phyloP scores from a whole-genome alignment of 2,113 vertebrate genomes.

The Taxidea taxus region DNA sequence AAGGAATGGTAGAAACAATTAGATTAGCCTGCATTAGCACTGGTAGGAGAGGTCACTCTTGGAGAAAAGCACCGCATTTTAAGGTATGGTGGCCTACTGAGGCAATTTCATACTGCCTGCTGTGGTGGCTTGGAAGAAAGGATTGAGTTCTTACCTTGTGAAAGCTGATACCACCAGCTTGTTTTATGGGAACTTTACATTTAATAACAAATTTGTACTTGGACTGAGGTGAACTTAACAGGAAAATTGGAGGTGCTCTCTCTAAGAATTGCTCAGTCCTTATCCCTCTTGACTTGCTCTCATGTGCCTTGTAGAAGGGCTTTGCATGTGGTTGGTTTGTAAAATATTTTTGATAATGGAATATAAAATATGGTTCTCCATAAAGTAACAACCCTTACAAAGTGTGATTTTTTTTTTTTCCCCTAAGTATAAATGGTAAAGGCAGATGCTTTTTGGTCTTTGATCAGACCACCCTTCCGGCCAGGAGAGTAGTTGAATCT shows the following conservation, averaged over 20 bases:
- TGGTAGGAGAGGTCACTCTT: neutral
- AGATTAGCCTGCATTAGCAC: neutral
- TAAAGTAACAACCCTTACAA: neutral
- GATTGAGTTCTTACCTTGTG: neutral
- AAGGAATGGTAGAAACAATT: neutral
- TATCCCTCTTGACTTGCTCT: neutral
- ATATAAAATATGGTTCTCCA: neutral
- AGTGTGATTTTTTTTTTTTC: neutral
- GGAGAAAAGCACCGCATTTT: neutral
- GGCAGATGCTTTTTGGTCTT: neutral
- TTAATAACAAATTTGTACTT: neutral
- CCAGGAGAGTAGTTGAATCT: neutral
- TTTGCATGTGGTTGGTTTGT: neutral
- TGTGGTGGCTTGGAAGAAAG: neutral
- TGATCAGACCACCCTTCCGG: neutral
- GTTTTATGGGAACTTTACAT: neutral
- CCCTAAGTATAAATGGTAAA: neutral
- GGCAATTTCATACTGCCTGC: neutral
- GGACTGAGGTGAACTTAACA: neutral
- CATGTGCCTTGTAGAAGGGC: neutral
- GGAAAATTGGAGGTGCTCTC: neutral
- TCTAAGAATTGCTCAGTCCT: neutral
- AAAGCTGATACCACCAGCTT: neutral
- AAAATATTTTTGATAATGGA: constrained; percentile 6
- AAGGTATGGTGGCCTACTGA: neutral